Conservation (phyloP, 2,888 invertebrate species). For the Yponomeuta cagnagella region DNA sequence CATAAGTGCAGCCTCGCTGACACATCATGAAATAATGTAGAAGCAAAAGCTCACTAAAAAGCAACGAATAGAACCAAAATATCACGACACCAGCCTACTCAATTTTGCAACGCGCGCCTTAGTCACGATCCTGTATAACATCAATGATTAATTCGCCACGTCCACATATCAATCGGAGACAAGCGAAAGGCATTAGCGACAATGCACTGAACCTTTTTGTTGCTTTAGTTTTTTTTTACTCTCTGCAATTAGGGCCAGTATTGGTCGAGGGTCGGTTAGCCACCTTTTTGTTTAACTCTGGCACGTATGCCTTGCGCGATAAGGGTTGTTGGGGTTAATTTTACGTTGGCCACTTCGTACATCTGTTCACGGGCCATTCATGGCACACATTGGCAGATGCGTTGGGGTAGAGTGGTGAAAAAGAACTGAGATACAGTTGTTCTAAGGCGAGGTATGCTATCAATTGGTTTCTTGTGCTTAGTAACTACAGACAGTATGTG, state of each 20-base stretch:
- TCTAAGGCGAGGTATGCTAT: too few relatives aligned
- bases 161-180: constrained; percentile 19
- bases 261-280: constrained; percentile 12
- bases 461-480: too few relatives aligned
- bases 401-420: neutral
- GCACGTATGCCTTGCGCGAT: neutral
- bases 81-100: neutral
- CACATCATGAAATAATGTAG: neutral
- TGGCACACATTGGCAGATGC: neutral
- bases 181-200: constrained; percentile 23
- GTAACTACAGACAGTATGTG: too few relatives aligned
- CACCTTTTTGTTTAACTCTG: neutral
- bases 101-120: constrained; percentile 3
- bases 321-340: neutral
- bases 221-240: constrained; percentile 19
- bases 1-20: too few relatives aligned
- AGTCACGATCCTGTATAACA: constrained; percentile 12
- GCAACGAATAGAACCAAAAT: neutral
- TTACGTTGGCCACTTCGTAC: constrained; percentile 18
- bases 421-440: neutral
- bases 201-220: constrained; percentile 21
- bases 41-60: neutral
- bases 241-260: constrained; percentile 17
- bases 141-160: constrained; percentile 19
- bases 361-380: constrained; percentile 22